Conservation (phyloP, 2,888 invertebrate genomes). For the Mesorhabditis belari region DNA sequence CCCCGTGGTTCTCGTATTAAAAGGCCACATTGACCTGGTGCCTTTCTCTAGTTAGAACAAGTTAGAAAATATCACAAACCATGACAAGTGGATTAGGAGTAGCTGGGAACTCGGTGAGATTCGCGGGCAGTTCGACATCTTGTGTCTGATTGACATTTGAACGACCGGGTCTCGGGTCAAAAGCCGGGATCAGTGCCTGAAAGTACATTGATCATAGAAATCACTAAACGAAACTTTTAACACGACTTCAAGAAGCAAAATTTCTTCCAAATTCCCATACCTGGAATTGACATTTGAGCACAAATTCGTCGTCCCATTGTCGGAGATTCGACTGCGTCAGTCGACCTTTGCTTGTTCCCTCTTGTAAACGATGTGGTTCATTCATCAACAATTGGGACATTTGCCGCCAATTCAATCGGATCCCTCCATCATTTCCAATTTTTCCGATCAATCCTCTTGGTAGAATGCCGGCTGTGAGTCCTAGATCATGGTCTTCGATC, state of each 20-base stretch:
- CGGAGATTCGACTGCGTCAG: slow-evolving; percentile 55
- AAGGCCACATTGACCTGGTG: too few species aligned
- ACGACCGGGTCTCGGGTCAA: slow-evolving; percentile 76
- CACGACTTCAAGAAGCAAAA: neutral
- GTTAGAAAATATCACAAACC: too few species aligned
- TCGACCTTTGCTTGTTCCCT: neutral
- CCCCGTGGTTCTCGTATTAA: too few species aligned
- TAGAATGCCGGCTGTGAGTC: slow-evolving; percentile 15
- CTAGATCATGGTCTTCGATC: slow-evolving; percentile 16
- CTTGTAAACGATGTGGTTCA: neutral
- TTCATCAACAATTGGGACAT: slow-evolving; percentile 6
- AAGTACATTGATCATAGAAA: neutral
- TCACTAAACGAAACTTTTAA: neutral
- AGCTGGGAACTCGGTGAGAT: slow-evolving; percentile 6
- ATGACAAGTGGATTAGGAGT: neutral
- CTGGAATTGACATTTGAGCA: slow-evolving; percentile 62
- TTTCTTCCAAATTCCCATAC: neutral
- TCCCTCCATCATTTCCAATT: slow-evolving; percentile 1
- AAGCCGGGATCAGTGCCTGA: slow-evolving; percentile 88
- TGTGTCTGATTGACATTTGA: slow-evolving; percentile 83
- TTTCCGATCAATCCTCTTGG: slow-evolving; percentile 22
- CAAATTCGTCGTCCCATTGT: slow-evolving; percentile 96
- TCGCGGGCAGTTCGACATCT: slow-evolving; percentile 47
- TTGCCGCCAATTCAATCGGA: neutral
- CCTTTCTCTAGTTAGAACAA: too few species aligned